phyloP scores from a whole-genome alignment of 2,113 vertebrate genomes.

The Amia ocellicauda region DNA sequence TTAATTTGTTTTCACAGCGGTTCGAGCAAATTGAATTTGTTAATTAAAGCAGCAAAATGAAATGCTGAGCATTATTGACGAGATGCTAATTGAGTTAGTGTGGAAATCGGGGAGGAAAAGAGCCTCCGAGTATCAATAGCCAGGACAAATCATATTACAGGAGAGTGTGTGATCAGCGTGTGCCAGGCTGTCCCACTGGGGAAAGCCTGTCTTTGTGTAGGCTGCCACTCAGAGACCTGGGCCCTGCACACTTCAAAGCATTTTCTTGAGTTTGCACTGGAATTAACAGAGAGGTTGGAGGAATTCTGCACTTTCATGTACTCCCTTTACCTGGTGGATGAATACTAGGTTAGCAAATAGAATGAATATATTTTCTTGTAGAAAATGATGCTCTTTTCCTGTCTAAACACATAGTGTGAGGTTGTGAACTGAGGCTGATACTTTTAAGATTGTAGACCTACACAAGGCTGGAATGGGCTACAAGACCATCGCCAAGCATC shows the following conservation, averaged over 20 bases:
- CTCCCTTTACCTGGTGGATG: no score
- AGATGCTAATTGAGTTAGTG: conserved; percentile 97
- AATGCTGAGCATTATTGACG: conserved; percentile 99
- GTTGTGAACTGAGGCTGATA: no score
- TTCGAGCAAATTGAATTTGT: conserved; percentile 99
- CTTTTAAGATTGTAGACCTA: no score
- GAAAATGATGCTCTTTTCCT: no score
- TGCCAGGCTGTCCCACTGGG: conserved; percentile 63
- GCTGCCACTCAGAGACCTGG: conserved; percentile 35
- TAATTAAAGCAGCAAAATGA: conserved; percentile 99
- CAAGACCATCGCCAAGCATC: no score
- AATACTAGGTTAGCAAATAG: no score
- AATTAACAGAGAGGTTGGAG: no score
- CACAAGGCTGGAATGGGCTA: no score
- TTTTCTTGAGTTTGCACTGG: no score
- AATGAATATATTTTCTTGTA: no score
- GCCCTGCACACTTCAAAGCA: conserved; percentile 16
- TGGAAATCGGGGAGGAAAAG: conserved; percentile 76
- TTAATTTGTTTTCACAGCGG: conserved; percentile 99
- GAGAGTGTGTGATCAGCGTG: conserved; percentile 64
- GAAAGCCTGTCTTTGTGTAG: conserved; percentile 59
- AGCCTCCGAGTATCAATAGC: conserved; percentile 82
- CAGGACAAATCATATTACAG: conserved; percentile 89
- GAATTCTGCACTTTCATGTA: no score
- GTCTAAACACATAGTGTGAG: no score